Evolutionary conservation across 2,888 invertebrate species (phyloP), one percentile per base, ranked within the genome.

Genomic region (Protophormia terraenovae): DNA sequence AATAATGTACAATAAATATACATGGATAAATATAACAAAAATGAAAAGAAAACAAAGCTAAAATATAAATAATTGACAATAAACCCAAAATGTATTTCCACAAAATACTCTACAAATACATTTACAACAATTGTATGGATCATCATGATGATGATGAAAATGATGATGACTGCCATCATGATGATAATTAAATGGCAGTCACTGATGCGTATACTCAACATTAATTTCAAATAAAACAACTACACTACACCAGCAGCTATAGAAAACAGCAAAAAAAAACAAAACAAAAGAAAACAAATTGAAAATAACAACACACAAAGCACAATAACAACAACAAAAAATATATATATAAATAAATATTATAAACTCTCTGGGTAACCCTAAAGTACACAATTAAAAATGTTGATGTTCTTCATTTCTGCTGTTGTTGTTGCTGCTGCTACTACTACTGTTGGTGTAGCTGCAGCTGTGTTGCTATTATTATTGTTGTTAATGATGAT

Each of bases 361-460:
- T 77, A 50, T 64, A 66, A 83, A 86, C 38, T 86, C 87, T 88
- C 84, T 88, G 86, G 89, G 88, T 88, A 89, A 89, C 89, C 87
- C 88, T 77, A 75, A 76, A 79, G 64, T 71, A 64, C 10, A 41
- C 69, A 84, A 76, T 79, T 79, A 84, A 79, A 76, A 75, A 76
- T 79, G 41, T 62, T 78, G 35, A 50, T 55, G 24, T 45, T 55
- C 55, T 60, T 47, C n/a, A n/a, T 50, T 62, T 22, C 53, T 64
- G 45, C 14, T 53, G 41, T 32, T 79, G 41, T 53, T 64, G 14
- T 27, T 67, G 47, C 6, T 66, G 4, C 1, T 71, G 27, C n/a
- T n/a, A n/a, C n/a, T n/a, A n/a, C 53, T 64, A 35, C 14, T 53
- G 41, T 32, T 79, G 41, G 35, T 64, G 14, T 27, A 47, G 47